Conservation (phyloP, 2,888 invertebrate species). For the Liposcelis brunnea region DNA sequence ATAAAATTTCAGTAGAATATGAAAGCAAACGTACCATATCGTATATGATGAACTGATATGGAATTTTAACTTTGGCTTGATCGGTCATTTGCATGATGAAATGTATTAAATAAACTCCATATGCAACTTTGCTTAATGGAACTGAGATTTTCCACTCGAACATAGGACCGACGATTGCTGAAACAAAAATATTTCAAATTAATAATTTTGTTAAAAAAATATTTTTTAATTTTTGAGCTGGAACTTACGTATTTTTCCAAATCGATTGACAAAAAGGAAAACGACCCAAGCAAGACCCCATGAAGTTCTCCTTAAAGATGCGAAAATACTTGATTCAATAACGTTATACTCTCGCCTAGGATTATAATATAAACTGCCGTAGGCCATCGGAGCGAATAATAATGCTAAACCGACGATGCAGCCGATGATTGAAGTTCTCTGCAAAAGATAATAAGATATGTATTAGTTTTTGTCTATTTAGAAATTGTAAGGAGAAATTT, state of each 20-base stretch:
- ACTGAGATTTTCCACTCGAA: constrained; percentile 35
- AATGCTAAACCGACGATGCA: constrained; percentile 26
- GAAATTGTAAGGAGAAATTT: no score
- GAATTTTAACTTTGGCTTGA: constrained; percentile 30
- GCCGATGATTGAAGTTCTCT: constrained; percentile 32
- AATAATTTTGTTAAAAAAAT: constrained; percentile 2
- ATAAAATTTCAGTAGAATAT: neutral
- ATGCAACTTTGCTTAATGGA: constrained; percentile 38
- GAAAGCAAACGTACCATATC: constrained; percentile 23
- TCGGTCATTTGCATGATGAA: constrained; percentile 31
- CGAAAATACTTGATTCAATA: constrained; percentile 35
- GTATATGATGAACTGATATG: constrained; percentile 24
- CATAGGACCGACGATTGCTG: constrained; percentile 22
- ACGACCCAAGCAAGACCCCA: constrained; percentile 34
- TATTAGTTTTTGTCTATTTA: no score
- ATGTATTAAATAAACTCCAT: constrained; percentile 40
- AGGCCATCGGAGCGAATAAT: constrained; percentile 30
- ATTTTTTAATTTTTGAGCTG: constrained; percentile 5
- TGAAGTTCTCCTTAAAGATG: constrained; percentile 34
- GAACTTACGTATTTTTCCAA: constrained; percentile 36
- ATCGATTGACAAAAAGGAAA: constrained; percentile 32
- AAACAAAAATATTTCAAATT: constrained; percentile 15
- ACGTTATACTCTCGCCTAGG: constrained; percentile 29
- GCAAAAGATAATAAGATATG: constrained; percentile 18
- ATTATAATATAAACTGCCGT: constrained; percentile 33